These are phyloP conservation scores for Pteropus alecto DNA, from an alignment of 2,113 vertebrate species.

Conservation along the genomic window DNA sequence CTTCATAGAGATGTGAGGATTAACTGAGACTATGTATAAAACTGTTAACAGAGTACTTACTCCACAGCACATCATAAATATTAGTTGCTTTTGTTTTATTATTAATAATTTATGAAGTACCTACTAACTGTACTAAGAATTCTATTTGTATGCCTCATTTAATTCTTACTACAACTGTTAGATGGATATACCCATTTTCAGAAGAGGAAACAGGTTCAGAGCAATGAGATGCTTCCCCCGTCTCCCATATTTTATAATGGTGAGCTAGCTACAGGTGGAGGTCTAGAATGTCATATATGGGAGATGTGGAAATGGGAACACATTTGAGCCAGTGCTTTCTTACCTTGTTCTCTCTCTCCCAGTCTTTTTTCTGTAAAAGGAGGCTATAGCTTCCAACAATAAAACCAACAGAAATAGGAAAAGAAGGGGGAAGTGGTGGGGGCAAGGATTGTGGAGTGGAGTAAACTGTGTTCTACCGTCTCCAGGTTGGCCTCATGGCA, in stretches of 20 bases:
- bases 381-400: neutral
- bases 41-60: neutral
- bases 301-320: neutral
- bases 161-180: neutral
- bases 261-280: neutral
- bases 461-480: neutral
- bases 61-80: neutral
- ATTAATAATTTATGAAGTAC: neutral
- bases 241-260: fast-evolving
- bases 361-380: neutral
- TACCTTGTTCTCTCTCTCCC: neutral
- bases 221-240: fast-evolving
- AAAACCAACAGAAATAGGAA: neutral
- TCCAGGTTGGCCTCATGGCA: neutral
- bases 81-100: neutral
- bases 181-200: neutral
- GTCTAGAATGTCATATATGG: neutral
- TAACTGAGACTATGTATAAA: neutral
- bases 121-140: neutral
- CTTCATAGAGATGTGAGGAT: neutral
- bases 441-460: neutral
- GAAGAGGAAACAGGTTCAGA: neutral
- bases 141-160: neutral
- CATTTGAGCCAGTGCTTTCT: neutral
- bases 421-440: no score